Conservation (phyloP, 2,888 invertebrate genomes). For the Heliconius hortense region DNA sequence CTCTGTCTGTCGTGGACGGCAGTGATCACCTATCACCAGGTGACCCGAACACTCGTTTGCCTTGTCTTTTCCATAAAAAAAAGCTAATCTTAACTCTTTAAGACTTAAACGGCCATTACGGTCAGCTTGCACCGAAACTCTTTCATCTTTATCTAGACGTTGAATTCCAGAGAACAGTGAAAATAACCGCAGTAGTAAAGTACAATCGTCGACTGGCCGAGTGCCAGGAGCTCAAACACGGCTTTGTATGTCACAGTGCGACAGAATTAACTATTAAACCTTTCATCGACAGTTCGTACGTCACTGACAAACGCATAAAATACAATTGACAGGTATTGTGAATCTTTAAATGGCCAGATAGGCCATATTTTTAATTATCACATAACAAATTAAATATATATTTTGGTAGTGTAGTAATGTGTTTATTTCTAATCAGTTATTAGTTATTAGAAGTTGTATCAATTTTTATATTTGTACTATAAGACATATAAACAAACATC, state of each 20-base stretch:
- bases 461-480: too few species aligned
- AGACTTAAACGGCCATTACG: constrained; percentile 64
- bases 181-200: constrained; percentile 7
- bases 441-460: too few species aligned
- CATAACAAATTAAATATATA: too few species aligned
- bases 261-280: constrained; percentile 11
- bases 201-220: constrained; percentile 5
- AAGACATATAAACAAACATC: too few species aligned
- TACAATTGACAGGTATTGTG: constrained; percentile 26
- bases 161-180: constrained; percentile 10
- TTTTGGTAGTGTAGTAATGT: too few species aligned
- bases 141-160: constrained; percentile 61
- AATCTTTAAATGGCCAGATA: too few species aligned
- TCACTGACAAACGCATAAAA: constrained; percentile 43
- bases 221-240: neutral
- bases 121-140: constrained; percentile 62
- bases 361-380: neutral
- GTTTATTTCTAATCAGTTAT: too few species aligned
- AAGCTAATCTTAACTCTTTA: neutral
- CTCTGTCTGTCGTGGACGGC: too few species aligned
- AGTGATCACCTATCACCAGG: too few species aligned
- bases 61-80: too few species aligned
- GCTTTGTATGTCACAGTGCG: neutral
- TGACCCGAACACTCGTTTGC: too few species aligned
- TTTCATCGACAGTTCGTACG: constrained; percentile 4